Evolutionary conservation across 2,113 vertebrate genomes (phyloP).

Genomic region (Lamprotornis superbus): DNA sequence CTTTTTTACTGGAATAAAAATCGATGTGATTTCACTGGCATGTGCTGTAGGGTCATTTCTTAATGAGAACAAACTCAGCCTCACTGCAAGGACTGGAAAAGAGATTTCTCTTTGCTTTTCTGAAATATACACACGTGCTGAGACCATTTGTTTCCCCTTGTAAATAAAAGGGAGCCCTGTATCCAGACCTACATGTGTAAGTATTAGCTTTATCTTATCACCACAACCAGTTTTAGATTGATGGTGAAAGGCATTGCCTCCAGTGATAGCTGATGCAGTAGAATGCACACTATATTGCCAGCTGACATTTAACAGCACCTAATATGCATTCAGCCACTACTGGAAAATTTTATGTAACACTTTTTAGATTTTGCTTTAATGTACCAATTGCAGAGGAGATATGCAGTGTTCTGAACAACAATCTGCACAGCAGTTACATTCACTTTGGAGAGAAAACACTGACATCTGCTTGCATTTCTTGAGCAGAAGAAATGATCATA

Average conservation of each 20-base stretch:
- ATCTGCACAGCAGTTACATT: not conserved
- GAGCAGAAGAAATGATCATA: not conserved
- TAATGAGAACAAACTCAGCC: not conserved
- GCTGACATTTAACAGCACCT: constrained; percentile 59
- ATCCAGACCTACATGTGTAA: not conserved
- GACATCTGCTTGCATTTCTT: not conserved
- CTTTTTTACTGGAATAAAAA: not conserved
- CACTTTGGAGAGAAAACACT: not conserved
- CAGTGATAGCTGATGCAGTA: constrained; percentile 10
- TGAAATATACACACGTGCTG: not conserved
- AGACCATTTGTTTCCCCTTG: not conserved
- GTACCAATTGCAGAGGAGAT: not conserved
- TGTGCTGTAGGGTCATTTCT: not conserved
- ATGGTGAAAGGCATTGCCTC: constrained; percentile 19
- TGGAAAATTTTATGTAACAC: constrained; percentile 13
- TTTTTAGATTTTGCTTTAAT: constrained; percentile 16
- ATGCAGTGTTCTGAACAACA: not conserved
- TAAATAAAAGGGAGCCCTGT: constrained; percentile 3
- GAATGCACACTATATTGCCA: constrained; percentile 37
- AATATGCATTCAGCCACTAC: not conserved
- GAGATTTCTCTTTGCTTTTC: not conserved
- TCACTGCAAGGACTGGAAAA: not conserved
- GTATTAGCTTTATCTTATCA: constrained; percentile 35
- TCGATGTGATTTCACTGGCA: not conserved
- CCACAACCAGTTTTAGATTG: constrained; percentile 9